Evolutionary conservation across 2,888 invertebrate genomes (phyloP).

Genomic region (Scaptomyza flava): DNA sequence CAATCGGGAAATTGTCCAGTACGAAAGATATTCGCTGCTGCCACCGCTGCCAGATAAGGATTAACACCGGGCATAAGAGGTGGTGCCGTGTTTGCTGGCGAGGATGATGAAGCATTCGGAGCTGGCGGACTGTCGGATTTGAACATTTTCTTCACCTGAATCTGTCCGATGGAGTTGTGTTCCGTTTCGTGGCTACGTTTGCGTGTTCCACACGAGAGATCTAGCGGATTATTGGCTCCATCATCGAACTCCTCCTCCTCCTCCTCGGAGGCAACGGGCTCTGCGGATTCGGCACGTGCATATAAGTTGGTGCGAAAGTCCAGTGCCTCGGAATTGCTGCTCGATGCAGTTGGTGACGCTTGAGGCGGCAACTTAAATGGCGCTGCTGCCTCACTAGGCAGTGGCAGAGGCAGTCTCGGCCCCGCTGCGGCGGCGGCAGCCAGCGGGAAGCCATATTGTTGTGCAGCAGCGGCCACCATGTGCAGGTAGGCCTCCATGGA

Average conservation of each 20-base stretch:
- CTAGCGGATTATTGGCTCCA: constrained; percentile 88
- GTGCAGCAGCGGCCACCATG: constrained; percentile 88
- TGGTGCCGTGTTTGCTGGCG: constrained; percentile 89
- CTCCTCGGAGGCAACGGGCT: constrained; percentile 85
- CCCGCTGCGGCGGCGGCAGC: constrained; percentile 83
- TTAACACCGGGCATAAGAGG: constrained; percentile 91
- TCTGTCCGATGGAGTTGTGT: constrained; percentile 84
- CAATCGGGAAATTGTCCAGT: constrained; percentile 90
- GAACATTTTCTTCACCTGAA: constrained; percentile 82
- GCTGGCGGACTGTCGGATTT: constrained; percentile 84
- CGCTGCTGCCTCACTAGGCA: constrained; percentile 89
- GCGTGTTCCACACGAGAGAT: constrained; percentile 91
- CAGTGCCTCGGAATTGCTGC: constrained; percentile 88
- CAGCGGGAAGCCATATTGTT: constrained; percentile 90
- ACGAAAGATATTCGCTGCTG: constrained; percentile 91
- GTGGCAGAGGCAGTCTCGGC: constrained; percentile 82
- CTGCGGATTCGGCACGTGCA: constrained; percentile 85
- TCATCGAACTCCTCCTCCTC: constrained; percentile 88
- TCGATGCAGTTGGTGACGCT: constrained; percentile 85
- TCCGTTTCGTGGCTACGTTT: constrained; percentile 86
- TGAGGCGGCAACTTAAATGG: constrained; percentile 83
- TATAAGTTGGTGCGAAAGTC: constrained; percentile 92
- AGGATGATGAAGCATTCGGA: constrained; percentile 83
- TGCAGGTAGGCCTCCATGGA: constrained; percentile 93
- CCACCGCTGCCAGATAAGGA: constrained; percentile 92